phyloP scores from a whole-genome alignment of 1,140 invertebrate genomes.

The Drosophila nebulosa region DNA sequence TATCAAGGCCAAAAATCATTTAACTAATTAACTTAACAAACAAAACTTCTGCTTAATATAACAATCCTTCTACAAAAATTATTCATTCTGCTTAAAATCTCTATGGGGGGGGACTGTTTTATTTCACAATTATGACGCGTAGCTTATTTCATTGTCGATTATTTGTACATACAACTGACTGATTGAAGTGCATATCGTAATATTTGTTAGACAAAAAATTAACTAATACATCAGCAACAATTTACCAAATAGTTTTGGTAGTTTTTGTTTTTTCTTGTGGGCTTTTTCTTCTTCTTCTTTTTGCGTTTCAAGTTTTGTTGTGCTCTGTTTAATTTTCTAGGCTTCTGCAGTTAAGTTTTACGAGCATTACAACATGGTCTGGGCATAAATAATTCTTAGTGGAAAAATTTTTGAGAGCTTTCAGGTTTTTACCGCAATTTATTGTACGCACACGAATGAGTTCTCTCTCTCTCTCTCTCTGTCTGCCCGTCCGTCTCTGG shows the following conservation, averaged over 20 bases:
- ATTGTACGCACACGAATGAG: conserved; percentile 33
- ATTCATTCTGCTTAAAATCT: too few relatives aligned
- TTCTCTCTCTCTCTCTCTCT: conserved; percentile 32
- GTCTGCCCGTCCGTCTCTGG: background rate
- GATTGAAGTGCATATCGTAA: conserved; percentile 8
- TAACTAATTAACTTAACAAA: too few relatives aligned
- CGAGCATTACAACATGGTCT: conserved; percentile 61
- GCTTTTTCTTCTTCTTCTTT: background rate
- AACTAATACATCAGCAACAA: background rate
- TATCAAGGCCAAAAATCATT: too few relatives aligned
- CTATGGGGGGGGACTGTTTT: background rate
- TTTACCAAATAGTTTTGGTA: conserved; percentile 7
- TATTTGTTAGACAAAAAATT: background rate
- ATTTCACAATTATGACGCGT: background rate
- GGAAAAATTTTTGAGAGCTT: conserved; percentile 55
- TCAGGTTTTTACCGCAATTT: conserved; percentile 41
- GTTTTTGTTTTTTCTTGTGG: background rate
- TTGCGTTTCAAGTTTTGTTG: conserved; percentile 55
- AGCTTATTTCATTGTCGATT: background rate
- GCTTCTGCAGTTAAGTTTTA: conserved; percentile 15
- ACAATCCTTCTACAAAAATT: too few relatives aligned
- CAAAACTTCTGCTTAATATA: too few relatives aligned
- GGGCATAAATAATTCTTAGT: conserved; percentile 67
- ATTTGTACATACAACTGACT: background rate
- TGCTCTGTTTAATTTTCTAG: conserved; percentile 78